phyloP scores from a whole-genome alignment of 2,888 invertebrate genomes.

The Sylvicola cinctus region DNA sequence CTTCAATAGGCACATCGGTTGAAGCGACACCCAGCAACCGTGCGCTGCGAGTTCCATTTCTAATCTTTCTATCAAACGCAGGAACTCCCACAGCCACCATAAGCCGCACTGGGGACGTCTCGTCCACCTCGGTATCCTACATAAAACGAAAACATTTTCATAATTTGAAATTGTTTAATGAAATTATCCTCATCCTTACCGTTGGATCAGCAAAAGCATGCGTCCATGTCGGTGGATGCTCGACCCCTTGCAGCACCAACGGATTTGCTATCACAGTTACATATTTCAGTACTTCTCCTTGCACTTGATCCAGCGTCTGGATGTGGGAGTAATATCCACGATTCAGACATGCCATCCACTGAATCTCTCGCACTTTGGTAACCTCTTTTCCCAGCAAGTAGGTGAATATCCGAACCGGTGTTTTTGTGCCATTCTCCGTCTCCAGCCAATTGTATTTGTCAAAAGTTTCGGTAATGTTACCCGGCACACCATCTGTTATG shows the following conservation, averaged over 20 bases:
- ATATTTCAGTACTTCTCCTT: slow-evolving; percentile 89
- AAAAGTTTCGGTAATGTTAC: slow-evolving; percentile 82
- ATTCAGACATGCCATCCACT: slow-evolving; percentile 89
- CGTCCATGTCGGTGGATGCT: slow-evolving; percentile 84
- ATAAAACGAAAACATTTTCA: neutral
- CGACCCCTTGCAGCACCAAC: slow-evolving; percentile 46
- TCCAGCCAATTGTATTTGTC: slow-evolving; percentile 55
- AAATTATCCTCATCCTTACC: slow-evolving; percentile 34
- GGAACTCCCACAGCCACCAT: slow-evolving; percentile 86
- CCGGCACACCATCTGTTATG: slow-evolving; percentile 95
- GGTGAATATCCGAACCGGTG: slow-evolving; percentile 83
- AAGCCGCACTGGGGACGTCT: slow-evolving; percentile 28
- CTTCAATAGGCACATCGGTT: slow-evolving; percentile 69
- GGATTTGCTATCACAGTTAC: slow-evolving; percentile 84
- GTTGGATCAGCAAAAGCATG: slow-evolving; percentile 78
- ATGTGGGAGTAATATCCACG: slow-evolving; percentile 92
- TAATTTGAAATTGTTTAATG: neutral
- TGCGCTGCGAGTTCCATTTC: slow-evolving; percentile 26
- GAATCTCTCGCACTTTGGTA: slow-evolving; percentile 69
- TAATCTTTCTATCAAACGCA: slow-evolving; percentile 60
- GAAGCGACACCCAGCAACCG: slow-evolving; percentile 42
- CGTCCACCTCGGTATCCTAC: slow-evolving; percentile 5
- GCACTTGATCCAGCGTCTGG: slow-evolving; percentile 84
- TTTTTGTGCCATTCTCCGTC: slow-evolving; percentile 38
- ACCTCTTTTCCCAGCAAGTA: slow-evolving; percentile 90